Evolutionary conservation across 2,888 invertebrate genomes (phyloP).

Genomic region (Cactoblastis cactorum): DNA sequence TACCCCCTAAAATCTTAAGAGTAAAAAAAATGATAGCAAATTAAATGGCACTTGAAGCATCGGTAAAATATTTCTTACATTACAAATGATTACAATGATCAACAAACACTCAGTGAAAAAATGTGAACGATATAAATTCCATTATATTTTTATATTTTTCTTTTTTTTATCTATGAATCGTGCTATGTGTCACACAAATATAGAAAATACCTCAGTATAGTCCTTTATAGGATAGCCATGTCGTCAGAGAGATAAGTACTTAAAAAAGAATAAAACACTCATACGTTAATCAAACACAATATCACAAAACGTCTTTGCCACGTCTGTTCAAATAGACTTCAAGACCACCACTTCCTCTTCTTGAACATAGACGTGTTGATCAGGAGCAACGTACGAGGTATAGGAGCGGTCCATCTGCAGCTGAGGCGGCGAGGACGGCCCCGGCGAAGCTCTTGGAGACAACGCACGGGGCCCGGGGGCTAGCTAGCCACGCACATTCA

Average conservation of each 20-base stretch:
- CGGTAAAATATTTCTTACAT: constrained; percentile 47
- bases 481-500: constrained; percentile 76
- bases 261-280: constrained; percentile 25
- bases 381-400: constrained; percentile 55
- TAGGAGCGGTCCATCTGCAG: constrained; percentile 60
- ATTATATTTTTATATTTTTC: constrained; percentile 40
- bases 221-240: constrained; percentile 55
- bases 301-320: constrained; percentile 11
- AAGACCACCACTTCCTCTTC: constrained; percentile 66
- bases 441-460: constrained; percentile 58
- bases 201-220: constrained; percentile 30
- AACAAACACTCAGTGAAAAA: constrained; percentile 29
- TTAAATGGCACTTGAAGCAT: constrained; percentile 71
- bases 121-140: constrained; percentile 26
- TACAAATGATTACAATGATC: constrained; percentile 21
- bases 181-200: constrained; percentile 48
- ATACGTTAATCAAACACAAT: constrained; percentile 29
- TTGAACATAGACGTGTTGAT: constrained; percentile 61
- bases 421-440: constrained; percentile 53
- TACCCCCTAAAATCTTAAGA: constrained; percentile 22
- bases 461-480: constrained; percentile 63
- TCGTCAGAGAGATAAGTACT: constrained; percentile 40
- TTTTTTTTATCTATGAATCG: constrained; percentile 48
- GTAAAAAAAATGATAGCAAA: constrained; percentile 27
- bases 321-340: constrained; percentile 46